phyloP scores from a whole-genome alignment of 2,113 vertebrate species.

The Dasyornis broadbenti region DNA sequence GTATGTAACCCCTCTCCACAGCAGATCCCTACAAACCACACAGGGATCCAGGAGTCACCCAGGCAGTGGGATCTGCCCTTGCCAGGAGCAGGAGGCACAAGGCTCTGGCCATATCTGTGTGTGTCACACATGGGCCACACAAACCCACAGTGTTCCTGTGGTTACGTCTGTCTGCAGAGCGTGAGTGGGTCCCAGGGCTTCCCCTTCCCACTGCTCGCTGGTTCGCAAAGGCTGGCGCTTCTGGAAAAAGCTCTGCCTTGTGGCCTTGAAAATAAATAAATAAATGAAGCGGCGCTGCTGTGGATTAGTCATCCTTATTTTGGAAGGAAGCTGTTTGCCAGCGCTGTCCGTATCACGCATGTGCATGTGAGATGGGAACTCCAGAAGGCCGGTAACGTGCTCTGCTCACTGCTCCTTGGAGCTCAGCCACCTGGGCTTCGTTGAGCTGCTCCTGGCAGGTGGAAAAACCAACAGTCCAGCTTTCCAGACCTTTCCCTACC shows the following conservation, averaged over 20 bases:
- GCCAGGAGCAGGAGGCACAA: neutral
- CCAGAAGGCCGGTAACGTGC: neutral
- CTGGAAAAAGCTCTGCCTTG: constrained; percentile 30
- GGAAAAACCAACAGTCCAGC: neutral
- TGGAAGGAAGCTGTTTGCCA: constrained; percentile 5
- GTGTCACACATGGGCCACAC: neutral
- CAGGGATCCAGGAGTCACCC: neutral
- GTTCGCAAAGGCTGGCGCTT: constrained; percentile 20
- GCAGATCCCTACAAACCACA: neutral
- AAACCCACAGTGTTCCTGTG: neutral
- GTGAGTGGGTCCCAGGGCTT: neutral
- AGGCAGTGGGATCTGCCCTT: neutral
- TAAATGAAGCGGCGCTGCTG: neutral
- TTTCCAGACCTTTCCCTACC: neutral
- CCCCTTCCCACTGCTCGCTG: neutral
- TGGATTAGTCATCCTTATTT: constrained; percentile 42
- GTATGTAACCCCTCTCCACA: neutral
- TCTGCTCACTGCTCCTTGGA: neutral
- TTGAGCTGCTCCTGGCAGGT: neutral
- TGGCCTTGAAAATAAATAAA: neutral
- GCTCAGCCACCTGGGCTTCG: neutral
- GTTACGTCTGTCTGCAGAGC: neutral
- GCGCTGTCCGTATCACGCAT: neutral
- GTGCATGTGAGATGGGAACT: neutral
- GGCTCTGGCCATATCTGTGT: neutral